These are phyloP conservation scores for Halesus radiatus DNA, from an alignment of 1,140 invertebrate species.

Conservation along the genomic window DNA sequence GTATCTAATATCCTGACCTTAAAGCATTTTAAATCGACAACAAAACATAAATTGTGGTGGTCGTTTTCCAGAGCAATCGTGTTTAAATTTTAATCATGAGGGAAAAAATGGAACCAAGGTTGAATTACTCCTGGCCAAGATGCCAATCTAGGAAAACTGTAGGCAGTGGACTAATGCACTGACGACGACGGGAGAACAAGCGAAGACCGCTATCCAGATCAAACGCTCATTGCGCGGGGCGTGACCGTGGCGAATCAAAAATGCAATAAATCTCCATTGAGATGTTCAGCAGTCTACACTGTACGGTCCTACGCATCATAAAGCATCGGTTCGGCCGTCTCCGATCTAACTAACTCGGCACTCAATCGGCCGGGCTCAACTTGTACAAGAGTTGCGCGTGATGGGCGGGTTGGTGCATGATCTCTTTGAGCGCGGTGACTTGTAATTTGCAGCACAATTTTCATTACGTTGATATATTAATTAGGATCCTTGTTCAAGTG, in stretches of 20 bases:
- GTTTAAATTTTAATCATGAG: no score
- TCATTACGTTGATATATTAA: slow-evolving; percentile 9
- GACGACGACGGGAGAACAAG: background rate
- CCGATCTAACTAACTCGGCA: background rate
- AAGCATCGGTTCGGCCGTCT: background rate
- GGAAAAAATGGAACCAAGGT: slow-evolving; percentile 17
- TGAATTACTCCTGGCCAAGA: background rate
- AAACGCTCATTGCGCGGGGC: slow-evolving; percentile 17
- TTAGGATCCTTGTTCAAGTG: slow-evolving; percentile 3
- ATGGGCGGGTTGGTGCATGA: background rate
- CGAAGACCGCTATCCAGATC: background rate
- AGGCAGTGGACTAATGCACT: background rate
- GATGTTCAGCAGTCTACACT: background rate
- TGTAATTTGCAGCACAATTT: background rate
- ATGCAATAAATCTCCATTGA: slow-evolving; percentile 37
- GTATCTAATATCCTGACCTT: no score
- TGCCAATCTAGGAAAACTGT: slow-evolving; percentile 1
- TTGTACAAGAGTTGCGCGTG: no score
- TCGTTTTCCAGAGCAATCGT: no score
- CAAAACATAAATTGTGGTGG: no score
- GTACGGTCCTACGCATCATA: background rate
- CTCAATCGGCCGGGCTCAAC: background rate
- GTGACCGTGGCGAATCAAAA: slow-evolving; percentile 24
- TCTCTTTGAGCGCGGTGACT: slow-evolving; percentile 7
- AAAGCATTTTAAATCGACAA: no score